These are phyloP conservation scores for Drosophila subquinaria DNA, from an alignment of 2,888 invertebrate genomes.

Conservation along the genomic window DNA sequence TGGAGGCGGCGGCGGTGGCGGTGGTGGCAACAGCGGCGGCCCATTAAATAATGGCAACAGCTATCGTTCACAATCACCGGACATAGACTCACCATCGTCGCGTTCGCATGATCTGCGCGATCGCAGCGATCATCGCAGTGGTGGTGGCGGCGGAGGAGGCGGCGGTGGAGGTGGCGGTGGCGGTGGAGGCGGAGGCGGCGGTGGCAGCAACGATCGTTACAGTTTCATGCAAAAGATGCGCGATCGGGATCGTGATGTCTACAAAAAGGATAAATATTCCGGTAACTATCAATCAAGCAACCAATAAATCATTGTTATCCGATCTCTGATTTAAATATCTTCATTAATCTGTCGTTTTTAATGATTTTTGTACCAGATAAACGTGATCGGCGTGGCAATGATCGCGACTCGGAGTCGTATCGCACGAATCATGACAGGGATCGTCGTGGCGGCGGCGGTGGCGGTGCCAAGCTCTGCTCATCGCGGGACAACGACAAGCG, in stretches of 20 bases:
- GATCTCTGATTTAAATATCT: neutral
- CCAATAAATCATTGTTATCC: too few relatives aligned
- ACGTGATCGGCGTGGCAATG: constrained; percentile 89
- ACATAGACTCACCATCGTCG: constrained; percentile 89
- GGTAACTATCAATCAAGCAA: constrained; percentile 86
- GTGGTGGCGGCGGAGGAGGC: constrained; percentile 56
- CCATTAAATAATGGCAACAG: constrained; percentile 88
- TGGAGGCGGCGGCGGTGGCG: constrained; percentile 71
- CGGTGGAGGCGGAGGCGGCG: constrained; percentile 60
- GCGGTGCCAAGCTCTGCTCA: constrained; percentile 84
- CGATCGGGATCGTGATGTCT: constrained; percentile 93
- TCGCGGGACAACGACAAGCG: constrained; percentile 84
- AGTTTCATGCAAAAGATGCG: constrained; percentile 86
- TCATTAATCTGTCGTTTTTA: neutral
- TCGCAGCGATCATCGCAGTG: constrained; percentile 77
- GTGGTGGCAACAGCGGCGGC: constrained; percentile 69
- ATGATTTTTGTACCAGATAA: constrained; percentile 87
- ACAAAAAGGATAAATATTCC: constrained; percentile 96
- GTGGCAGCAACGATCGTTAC: constrained; percentile 87
- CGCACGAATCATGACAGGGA: constrained; percentile 95
- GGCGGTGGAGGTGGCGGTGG: constrained; percentile 64
- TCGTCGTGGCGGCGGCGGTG: constrained; percentile 83
- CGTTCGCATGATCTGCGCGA: constrained; percentile 85
- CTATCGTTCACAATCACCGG: constrained; percentile 91
- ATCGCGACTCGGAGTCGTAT: constrained; percentile 89